Percentiles rank a stretch among this genome's conserved stretches.
Evolutionary conservation across 92 coral and sea anemone species (phyloP).

Genomic region (Phenganax marumi): DNA sequence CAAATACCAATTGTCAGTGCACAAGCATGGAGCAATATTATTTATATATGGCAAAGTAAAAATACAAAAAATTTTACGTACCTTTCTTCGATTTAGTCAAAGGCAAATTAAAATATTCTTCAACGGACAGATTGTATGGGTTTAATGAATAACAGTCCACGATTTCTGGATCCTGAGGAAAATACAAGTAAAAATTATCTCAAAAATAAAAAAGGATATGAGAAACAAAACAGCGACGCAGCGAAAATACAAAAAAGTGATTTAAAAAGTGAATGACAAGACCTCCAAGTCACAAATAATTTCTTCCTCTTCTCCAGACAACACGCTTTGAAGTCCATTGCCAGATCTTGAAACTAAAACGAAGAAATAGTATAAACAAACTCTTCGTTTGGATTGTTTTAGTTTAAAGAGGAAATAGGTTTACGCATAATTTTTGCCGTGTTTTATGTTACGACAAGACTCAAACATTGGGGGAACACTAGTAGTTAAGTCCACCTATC

Average conservation of each 20-base stretch:
- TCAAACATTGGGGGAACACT: too few species aligned
- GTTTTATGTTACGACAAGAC: too few species aligned
- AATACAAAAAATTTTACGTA: conserved; percentile 4
- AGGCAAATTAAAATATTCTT: conserved; percentile 72
- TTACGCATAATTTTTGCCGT: too few species aligned
- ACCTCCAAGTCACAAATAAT: conserved; percentile 28
- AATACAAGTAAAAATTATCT: background rate
- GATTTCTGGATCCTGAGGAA: conserved; percentile 61
- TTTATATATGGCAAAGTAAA: background rate
- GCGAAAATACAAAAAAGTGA: background rate
- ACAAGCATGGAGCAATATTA: background rate
- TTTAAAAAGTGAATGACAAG: background rate
- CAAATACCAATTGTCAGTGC: background rate
- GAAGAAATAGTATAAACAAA: background rate
- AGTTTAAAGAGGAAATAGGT: too few species aligned
- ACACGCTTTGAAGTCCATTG: conserved; percentile 10
- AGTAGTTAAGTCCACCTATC: too few species aligned
- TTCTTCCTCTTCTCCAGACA: conserved; percentile 39
- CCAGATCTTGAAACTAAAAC: conserved; percentile 24
- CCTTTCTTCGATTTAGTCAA: conserved; percentile 60
- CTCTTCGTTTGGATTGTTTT: too few species aligned
- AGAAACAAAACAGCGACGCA: background rate
- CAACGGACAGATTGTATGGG: conserved; percentile 68
- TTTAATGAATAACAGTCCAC: conserved; percentile 64
- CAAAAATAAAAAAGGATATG: background rate